Evolutionary conservation across 2,888 invertebrate genomes (phyloP).

Genomic region (Conchocele bisecta): DNA sequence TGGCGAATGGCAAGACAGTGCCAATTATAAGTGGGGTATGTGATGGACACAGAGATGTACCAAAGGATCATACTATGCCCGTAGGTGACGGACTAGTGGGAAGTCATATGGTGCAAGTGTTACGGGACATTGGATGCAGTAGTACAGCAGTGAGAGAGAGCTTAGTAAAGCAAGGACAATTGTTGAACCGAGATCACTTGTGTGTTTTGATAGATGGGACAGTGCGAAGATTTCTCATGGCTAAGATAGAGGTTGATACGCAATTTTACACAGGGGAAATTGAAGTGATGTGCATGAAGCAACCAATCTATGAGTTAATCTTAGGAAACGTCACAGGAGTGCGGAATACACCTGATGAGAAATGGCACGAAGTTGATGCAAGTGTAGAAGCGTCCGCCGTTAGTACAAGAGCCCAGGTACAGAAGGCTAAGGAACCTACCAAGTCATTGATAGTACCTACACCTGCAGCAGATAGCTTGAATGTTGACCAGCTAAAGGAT

Average conservation of each 20-base stretch:
- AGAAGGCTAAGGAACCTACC: neutral
- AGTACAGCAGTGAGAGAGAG: constrained; percentile 4
- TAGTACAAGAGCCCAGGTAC: no score
- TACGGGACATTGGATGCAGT: constrained; percentile 22
- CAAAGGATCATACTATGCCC: neutral
- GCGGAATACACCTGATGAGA: neutral
- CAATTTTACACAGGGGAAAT: constrained; percentile 34
- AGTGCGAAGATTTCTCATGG: constrained; percentile 2
- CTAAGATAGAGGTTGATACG: constrained; percentile 16
- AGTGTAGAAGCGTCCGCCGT: no score
- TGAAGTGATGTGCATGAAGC: constrained; percentile 30
- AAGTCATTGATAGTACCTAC: neutral
- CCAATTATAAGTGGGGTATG: neutral
- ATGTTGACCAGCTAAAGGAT: neutral
- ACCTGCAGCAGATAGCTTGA: neutral
- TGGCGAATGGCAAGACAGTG: neutral
- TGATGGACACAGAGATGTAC: neutral
- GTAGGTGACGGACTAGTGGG: constrained; percentile 10
- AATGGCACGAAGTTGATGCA: no score
- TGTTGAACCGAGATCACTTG: neutral
- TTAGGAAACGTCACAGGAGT: constrained; percentile 14
- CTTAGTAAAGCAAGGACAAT: constrained; percentile 13
- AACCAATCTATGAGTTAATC: constrained; percentile 25
- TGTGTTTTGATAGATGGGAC: constrained; percentile 30
- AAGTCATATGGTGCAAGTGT: constrained; percentile 2